These are phyloP conservation scores for Cynopterus brachyotis DNA, from an alignment of 2,113 vertebrate genomes.

Conservation along the genomic window DNA sequence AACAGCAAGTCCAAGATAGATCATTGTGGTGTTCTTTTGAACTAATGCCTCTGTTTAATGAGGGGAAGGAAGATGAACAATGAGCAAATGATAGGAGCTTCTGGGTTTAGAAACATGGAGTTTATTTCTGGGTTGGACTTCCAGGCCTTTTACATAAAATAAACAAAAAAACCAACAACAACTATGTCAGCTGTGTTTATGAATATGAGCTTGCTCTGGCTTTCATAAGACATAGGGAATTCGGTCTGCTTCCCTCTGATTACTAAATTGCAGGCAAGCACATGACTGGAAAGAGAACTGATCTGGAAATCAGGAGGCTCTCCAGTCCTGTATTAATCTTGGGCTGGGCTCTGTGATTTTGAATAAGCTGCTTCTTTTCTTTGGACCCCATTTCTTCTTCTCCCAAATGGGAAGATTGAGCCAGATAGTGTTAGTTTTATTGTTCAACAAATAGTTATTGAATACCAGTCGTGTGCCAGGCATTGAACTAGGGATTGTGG, in stretches of 20 bases:
- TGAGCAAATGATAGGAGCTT: not conserved
- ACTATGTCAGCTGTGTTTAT: constrained; percentile 64
- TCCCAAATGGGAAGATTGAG: not conserved
- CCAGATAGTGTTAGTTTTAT: not conserved
- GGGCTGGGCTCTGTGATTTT: not conserved
- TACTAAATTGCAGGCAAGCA: constrained; percentile 40
- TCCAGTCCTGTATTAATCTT: not conserved
- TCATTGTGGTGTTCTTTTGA: too few relatives aligned
- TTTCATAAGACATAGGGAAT: constrained; percentile 32
- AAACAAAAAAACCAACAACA: constrained; percentile 57
- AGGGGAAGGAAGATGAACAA: constrained; percentile 28
- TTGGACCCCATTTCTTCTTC: constrained; percentile 23
- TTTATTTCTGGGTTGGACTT: constrained; percentile 58
- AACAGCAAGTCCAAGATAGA: too few relatives aligned
- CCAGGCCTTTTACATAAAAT: constrained; percentile 53
- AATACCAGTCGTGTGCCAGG: not conserved
- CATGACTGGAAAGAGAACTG: constrained; percentile 10
- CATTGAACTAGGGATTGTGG: not conserved
- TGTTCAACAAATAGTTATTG: not conserved
- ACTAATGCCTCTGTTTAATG: constrained; percentile 26
- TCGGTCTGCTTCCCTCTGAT: constrained; percentile 29
- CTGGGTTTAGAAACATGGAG: not conserved
- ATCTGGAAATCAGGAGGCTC: constrained; percentile 21
- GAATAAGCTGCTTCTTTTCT: constrained; percentile 3
- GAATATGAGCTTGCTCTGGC: constrained; percentile 2